These are phyloP conservation scores for Nezara viridula DNA, from an alignment of 2,888 invertebrate species.

Conservation along the genomic window DNA sequence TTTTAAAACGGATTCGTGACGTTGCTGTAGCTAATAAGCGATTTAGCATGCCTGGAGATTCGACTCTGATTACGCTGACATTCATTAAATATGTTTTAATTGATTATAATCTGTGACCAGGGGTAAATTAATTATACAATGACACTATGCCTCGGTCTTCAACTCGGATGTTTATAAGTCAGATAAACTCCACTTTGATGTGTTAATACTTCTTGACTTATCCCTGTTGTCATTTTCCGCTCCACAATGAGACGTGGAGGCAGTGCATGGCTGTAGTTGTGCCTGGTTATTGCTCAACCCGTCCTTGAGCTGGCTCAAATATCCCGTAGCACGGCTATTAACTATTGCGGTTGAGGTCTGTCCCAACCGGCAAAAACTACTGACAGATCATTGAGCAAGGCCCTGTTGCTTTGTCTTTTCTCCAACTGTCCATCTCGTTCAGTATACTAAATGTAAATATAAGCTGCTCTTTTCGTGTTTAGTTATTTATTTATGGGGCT, in stretches of 20 bases:
- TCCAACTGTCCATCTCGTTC: background rate
- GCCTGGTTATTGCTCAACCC: background rate
- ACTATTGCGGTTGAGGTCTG: slow-evolving; percentile 16
- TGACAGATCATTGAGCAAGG: background rate
- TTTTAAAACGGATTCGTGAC: no score
- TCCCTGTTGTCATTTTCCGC: background rate
- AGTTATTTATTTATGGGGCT: no score
- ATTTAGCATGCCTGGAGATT: no score
- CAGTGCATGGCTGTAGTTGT: background rate
- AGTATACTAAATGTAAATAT: background rate
- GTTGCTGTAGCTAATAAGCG: no score
- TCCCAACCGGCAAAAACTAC: slow-evolving; percentile 19
- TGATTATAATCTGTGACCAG: no score
- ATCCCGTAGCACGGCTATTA: slow-evolving; percentile 40
- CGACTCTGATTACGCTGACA: no score
- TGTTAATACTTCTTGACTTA: background rate
- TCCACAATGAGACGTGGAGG: background rate
- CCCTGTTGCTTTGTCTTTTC: background rate
- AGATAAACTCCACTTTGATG: no score
- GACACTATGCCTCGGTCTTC: no score
- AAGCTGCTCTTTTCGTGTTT: no score
- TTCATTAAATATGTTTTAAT: no score
- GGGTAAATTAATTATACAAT: no score
- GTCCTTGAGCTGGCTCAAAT: slow-evolving; percentile 31
- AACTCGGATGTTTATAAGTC: no score